These are phyloP conservation scores for Eonycteris spelaea DNA, from an alignment of 2,113 vertebrate species.

Conservation along the genomic window DNA sequence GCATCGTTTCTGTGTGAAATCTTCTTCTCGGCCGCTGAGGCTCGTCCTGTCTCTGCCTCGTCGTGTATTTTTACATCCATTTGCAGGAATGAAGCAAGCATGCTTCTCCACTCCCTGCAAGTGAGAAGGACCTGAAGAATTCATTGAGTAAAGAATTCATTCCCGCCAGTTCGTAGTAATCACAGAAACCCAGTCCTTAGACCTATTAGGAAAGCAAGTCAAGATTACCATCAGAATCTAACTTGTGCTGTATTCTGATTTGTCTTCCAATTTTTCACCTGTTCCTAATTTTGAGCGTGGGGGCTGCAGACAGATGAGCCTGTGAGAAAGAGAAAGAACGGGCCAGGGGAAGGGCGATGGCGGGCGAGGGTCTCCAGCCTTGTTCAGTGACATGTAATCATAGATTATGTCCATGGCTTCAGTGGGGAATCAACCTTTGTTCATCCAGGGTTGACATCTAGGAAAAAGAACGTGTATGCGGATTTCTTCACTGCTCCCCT, in stretches of 20 bases:
- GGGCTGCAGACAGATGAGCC: background rate
- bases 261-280: background rate
- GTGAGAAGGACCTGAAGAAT: background rate
- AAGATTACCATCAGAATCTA: background rate
- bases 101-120: background rate
- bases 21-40: rapidly evolving
- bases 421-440: background rate
- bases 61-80: background rate
- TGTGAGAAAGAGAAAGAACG: background rate
- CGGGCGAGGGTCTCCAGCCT: background rate
- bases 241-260: background rate
- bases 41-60: background rate
- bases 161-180: background rate
- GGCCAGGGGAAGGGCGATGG: no score
- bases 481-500: background rate
- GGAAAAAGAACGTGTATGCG: background rate
- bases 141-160: background rate
- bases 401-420: background rate
- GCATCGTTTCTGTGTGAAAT: background rate
- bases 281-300: background rate
- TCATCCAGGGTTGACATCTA: background rate
- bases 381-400: background rate
- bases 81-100: background rate
- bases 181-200: background rate
- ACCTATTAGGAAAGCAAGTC: background rate